phyloP scores from a whole-genome alignment of 1,140 invertebrate species.

The Penaeus vannamei region DNA sequence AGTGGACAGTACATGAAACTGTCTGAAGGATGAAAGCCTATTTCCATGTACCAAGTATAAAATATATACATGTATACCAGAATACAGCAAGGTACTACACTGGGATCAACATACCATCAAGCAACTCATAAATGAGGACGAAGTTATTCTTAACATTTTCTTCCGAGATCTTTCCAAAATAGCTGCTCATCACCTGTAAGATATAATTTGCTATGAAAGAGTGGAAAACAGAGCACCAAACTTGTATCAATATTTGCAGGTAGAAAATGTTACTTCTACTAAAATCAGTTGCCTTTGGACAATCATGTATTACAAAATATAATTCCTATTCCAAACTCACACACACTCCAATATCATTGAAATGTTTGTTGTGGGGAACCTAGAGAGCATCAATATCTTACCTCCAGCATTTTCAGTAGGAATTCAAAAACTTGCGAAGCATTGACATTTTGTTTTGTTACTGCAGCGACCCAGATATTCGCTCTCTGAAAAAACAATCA shows the following conservation, averaged over 20 bases:
- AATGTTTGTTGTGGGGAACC: too few species aligned
- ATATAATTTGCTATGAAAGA: background rate
- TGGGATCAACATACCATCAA: slow-evolving; percentile 79
- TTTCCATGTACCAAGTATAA: background rate
- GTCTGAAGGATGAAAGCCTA: too few species aligned
- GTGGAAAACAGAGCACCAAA: too few species aligned
- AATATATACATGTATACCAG: background rate
- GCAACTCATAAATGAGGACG: slow-evolving; percentile 98
- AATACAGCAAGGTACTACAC: background rate
- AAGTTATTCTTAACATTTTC: slow-evolving; percentile 99
- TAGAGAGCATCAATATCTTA: slow-evolving; percentile 74
- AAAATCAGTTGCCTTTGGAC: too few species aligned
- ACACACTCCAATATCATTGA: too few species aligned
- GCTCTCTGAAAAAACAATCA: slow-evolving; percentile 79
- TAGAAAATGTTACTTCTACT: too few species aligned
- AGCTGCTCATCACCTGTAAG: slow-evolving; percentile 91
- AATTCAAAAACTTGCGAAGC: slow-evolving; percentile 99
- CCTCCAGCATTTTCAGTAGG: slow-evolving; percentile 98
- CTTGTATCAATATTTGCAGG: too few species aligned
- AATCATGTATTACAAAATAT: too few species aligned
- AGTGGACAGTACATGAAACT: too few species aligned
- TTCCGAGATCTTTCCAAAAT: slow-evolving; percentile 99
- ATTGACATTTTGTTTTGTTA: slow-evolving; percentile 99
- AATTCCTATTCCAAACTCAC: too few species aligned
- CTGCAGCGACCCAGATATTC: slow-evolving; percentile 99